Evolutionary conservation across 2,113 vertebrate genomes (phyloP).

Genomic region (Gracilinanus agilis): DNA sequence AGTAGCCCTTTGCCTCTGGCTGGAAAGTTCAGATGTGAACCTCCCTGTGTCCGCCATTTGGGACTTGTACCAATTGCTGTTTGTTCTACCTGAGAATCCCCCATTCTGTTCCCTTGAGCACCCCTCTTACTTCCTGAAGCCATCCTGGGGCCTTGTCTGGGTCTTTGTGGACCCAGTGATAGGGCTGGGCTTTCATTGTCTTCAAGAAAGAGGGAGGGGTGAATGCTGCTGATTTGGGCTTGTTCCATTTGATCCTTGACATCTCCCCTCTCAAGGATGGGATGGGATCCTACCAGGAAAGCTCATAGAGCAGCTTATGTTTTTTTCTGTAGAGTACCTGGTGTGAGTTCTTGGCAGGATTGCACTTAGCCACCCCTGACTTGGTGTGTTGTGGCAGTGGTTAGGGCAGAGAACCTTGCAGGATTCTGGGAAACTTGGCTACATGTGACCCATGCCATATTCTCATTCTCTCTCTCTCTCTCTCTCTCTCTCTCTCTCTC

Average conservation of each 20-base stretch:
- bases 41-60: not conserved
- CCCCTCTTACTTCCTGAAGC: conserved; percentile 61
- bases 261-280: conserved; percentile 40
- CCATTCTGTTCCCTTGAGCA: conserved; percentile 62
- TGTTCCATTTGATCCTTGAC: conserved; percentile 50
- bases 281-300: conserved; percentile 23
- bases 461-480: too few relatives aligned
- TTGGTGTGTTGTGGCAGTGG: not conserved
- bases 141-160: conserved; percentile 62
- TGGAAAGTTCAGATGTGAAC: conserved; percentile 15
- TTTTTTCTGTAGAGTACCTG: not conserved
- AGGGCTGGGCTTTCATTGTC: conserved; percentile 59
- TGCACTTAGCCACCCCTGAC: not conserved
- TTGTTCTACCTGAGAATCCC: conserved; percentile 43
- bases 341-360: not conserved
- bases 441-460: not conserved
- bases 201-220: conserved; percentile 55
- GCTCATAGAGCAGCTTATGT: not conserved
- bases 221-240: conserved; percentile 59
- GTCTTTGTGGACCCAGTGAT: conserved; percentile 58
- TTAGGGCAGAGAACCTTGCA: conserved; percentile 19
- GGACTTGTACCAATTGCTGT: conserved; percentile 30
- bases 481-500: too few relatives aligned
- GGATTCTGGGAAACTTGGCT: conserved; percentile 15
- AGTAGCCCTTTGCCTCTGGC: conserved; percentile 34